Evolutionary conservation across 2,888 invertebrate species (phyloP).

Genomic region (Perithous albicinctus): DNA sequence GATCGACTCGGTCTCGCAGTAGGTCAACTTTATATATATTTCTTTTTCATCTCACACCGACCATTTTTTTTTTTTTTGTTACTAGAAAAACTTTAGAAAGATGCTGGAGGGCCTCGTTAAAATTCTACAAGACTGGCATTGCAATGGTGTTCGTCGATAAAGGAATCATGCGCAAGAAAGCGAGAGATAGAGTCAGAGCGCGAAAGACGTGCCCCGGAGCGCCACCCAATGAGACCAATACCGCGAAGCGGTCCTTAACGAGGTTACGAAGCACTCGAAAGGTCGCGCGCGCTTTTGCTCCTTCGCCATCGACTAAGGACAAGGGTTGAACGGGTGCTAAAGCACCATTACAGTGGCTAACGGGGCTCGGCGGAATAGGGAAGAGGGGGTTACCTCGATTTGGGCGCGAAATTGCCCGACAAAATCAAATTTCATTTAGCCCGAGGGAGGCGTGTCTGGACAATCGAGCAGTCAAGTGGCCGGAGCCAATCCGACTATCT

Average conservation of each 20-base stretch:
- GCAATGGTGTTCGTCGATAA: constrained; percentile 28
- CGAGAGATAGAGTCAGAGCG: constrained; percentile 29
- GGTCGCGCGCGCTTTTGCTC: constrained; percentile 51
- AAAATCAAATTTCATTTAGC: constrained; percentile 85
- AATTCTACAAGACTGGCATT: constrained; percentile 25
- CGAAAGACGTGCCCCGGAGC: constrained; percentile 64
- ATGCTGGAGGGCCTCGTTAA: constrained; percentile 41
- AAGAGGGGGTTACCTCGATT: constrained; percentile 78
- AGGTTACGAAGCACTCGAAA: constrained; percentile 78
- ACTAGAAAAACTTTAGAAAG: constrained; percentile 8
- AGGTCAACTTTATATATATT: background rate
- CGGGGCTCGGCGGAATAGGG: constrained; percentile 27
- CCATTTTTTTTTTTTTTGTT: background rate
- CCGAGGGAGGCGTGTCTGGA: constrained; percentile 83
- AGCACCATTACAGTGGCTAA: constrained; percentile 32
- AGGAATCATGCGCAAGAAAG: constrained; percentile 18
- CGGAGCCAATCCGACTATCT: constrained; percentile 82
- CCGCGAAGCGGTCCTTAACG: constrained; percentile 81
- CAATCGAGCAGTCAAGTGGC: constrained; percentile 84
- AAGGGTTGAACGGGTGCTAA: constrained; percentile 17
- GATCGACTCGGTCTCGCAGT: background rate
- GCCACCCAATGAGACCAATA: constrained; percentile 79
- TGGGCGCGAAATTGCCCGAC: constrained; percentile 84
- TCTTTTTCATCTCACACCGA: background rate
- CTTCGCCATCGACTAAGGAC: constrained; percentile 48